These are phyloP conservation scores for Temnothorax curvispinosus DNA, from an alignment of 1,140 invertebrate genomes.

Conservation along the genomic window DNA sequence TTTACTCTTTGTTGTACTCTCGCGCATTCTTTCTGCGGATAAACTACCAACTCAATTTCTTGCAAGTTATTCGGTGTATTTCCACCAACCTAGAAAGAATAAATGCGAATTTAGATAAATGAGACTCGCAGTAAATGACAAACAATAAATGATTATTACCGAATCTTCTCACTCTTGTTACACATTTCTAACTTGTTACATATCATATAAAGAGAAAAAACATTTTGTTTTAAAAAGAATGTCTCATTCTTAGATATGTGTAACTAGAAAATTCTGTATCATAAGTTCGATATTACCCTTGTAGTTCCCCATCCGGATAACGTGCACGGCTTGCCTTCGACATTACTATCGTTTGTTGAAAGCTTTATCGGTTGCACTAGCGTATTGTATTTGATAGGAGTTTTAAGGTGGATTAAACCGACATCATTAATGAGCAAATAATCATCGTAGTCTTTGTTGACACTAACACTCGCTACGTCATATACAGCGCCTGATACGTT, in stretches of 20 bases:
- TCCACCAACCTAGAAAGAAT: conserved; percentile 43
- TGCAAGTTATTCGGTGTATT: conserved; percentile 50
- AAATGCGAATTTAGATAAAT: neutral
- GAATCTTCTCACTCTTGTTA: neutral
- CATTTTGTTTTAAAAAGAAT: neutral
- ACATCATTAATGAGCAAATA: conserved; percentile 79
- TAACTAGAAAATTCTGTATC: no score
- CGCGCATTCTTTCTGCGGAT: conserved; percentile 23
- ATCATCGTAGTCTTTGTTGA: conserved; percentile 74
- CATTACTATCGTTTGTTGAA: neutral
- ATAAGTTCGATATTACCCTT: neutral
- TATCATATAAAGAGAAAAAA: neutral
- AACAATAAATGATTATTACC: neutral
- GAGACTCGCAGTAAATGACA: neutral
- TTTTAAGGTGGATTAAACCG: conserved; percentile 79
- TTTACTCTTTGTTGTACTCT: neutral
- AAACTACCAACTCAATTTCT: conserved; percentile 51
- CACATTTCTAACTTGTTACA: neutral
- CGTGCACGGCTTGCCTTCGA: neutral
- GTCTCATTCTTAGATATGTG: no score
- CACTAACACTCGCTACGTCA: conserved; percentile 52
- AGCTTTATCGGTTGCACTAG: conserved; percentile 69
- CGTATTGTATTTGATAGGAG: conserved; percentile 58
- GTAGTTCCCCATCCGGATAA: conserved; percentile 83
- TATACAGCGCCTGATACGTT: conserved; percentile 57